A percentile compares a stretch with the other conserved stretches of the same genome.
Conservation (phyloP, 2,888 invertebrate species). For the Agriotes lineatus region DNA sequence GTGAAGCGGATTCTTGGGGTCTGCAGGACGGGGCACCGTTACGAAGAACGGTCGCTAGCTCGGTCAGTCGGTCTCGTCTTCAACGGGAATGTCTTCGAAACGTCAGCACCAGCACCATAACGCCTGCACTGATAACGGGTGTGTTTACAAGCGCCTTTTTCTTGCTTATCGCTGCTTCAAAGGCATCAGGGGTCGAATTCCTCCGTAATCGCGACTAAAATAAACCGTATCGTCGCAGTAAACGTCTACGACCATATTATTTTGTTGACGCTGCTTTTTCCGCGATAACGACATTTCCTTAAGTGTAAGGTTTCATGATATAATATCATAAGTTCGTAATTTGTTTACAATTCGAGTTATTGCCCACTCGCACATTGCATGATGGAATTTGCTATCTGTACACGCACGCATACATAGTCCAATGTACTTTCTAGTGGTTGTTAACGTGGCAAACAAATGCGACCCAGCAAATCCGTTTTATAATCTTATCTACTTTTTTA, state of each 20-base stretch:
- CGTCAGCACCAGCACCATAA: constrained; percentile 17
- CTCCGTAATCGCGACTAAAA: constrained; percentile 27
- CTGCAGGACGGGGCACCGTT: constrained; percentile 39
- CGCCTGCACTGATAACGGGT: background rate
- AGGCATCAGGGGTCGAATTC: constrained; percentile 36
- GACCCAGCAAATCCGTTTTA: constrained; percentile 31
- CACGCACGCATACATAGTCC: constrained; percentile 31
- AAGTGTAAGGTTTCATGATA: constrained; percentile 29
- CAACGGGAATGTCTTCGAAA: constrained; percentile 19
- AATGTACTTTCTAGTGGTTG: constrained; percentile 36
- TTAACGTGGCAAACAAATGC: constrained; percentile 31
- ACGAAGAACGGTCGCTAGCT: constrained; percentile 29
- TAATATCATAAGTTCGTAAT: constrained; percentile 29
- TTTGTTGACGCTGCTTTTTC: constrained; percentile 32
- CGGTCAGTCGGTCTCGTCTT: constrained; percentile 41
- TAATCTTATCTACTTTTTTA: constrained; percentile 29
- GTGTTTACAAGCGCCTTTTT: background rate
- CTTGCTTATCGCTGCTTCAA: constrained; percentile 12
- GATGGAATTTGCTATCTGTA: constrained; percentile 42
- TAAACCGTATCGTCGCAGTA: constrained; percentile 16
- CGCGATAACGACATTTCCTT: constrained; percentile 21
- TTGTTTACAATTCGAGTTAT: constrained; percentile 33
- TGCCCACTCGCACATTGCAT: constrained; percentile 41
- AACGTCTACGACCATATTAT: constrained; percentile 12
- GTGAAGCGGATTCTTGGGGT: constrained; percentile 35